Evolutionary conservation across 23 tunicate genomes (phyloP).

Genomic region (Styela clava): DNA sequence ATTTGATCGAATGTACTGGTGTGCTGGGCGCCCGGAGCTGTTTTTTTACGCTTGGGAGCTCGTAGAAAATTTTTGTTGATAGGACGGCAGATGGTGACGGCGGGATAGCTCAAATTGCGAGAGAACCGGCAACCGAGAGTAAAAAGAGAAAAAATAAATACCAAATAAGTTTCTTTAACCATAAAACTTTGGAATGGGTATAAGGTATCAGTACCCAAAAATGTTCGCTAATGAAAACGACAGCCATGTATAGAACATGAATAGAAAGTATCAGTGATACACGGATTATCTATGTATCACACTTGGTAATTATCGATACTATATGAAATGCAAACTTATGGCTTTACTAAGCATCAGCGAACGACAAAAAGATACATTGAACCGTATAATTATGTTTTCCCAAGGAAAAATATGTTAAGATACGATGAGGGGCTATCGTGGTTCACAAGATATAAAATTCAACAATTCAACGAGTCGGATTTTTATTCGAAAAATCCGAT

Average conservation of each 20-base stretch:
- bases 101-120: neutral
- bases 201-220: neutral
- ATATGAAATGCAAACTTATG: too few species aligned
- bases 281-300: too few species aligned
- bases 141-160: neutral
- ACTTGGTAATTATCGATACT: too few species aligned
- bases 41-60: constrained; percentile 32
- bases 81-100: constrained; percentile 25
- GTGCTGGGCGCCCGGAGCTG: constrained; percentile 18
- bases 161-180: neutral
- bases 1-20: constrained; percentile 31
- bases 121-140: constrained; percentile 6
- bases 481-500: neutral
- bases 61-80: constrained; percentile 29
- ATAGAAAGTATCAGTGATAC: too few species aligned
- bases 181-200: neutral
- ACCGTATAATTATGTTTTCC: neutral
- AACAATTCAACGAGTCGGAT: neutral
- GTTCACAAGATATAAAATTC: neutral
- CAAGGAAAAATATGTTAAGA: neutral
- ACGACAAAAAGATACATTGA: neutral
- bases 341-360: neutral
- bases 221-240: too few species aligned
- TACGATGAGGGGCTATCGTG: neutral
- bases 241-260: too few species aligned